A percentile compares a stretch with the other conserved stretches of the same genome.
These are phyloP conservation scores for Andrena bucephala DNA, from an alignment of 2,888 invertebrate species.

Conservation along the genomic window DNA sequence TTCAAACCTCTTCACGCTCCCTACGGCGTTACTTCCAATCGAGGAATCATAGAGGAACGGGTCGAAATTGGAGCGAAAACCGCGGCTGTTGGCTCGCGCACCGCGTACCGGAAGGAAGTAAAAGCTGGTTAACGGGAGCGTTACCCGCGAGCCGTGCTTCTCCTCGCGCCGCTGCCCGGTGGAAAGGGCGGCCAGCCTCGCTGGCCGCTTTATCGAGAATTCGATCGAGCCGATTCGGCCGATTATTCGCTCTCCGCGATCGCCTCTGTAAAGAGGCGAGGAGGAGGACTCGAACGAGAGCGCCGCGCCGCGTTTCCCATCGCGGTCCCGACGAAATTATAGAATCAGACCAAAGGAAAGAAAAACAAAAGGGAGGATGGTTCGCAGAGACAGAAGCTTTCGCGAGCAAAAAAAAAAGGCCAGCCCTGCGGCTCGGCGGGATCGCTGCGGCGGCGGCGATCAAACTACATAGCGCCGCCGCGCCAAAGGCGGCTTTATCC, in stretches of 20 bases:
- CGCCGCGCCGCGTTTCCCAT: slow-evolving; percentile 25
- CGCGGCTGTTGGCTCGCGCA: slow-evolving; percentile 38
- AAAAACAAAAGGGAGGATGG: slow-evolving; percentile 35
- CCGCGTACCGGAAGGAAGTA: slow-evolving; percentile 47
- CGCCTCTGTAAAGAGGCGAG: slow-evolving; percentile 22
- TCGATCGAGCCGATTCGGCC: slow-evolving; percentile 38
- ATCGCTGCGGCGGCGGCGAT: too few species aligned
- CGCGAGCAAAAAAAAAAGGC: background rate
- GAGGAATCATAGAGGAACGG: slow-evolving; percentile 68
- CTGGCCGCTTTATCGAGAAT: slow-evolving; percentile 32
- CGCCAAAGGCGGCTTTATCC: too few species aligned
- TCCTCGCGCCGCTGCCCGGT: background rate
- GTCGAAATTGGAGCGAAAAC: slow-evolving; percentile 57
- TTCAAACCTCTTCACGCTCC: slow-evolving; percentile 66
- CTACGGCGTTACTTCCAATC: slow-evolving; percentile 74
- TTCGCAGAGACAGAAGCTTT: background rate
- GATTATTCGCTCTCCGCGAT: slow-evolving; percentile 10
- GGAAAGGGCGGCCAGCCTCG: background rate
- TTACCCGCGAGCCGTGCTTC: background rate
- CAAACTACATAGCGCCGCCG: too few species aligned
- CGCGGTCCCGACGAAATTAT: slow-evolving; percentile 42
- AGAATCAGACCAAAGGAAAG: slow-evolving; percentile 4
- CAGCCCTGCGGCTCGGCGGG: background rate
- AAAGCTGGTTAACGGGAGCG: slow-evolving; percentile 46
- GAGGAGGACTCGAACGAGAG: slow-evolving; percentile 2